Conservation (phyloP, 1,140 invertebrate genomes). For the Drosophila biarmipes region DNA sequence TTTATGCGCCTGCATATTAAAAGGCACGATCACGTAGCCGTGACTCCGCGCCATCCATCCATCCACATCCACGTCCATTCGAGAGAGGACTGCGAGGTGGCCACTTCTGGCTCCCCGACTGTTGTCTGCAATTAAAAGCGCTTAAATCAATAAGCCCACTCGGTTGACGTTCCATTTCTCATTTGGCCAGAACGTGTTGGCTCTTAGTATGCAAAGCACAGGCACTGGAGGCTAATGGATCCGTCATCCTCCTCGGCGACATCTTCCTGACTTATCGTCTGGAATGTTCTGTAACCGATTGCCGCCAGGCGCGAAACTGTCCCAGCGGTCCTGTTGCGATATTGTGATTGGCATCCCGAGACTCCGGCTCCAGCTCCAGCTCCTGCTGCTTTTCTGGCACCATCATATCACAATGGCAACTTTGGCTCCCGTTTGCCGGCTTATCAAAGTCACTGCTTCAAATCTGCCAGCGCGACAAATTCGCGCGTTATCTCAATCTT, state of each 20-base stretch:
- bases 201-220: slow-evolving; percentile 65
- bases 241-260: slow-evolving; percentile 4
- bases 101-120: slow-evolving; percentile 21
- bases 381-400: neutral
- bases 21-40: slow-evolving; percentile 48
- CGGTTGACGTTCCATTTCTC: slow-evolving; percentile 59
- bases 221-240: slow-evolving; percentile 4
- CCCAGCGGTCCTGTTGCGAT: slow-evolving; percentile 53
- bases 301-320: slow-evolving; percentile 25
- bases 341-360: slow-evolving; percentile 45
- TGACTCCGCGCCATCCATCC: neutral
- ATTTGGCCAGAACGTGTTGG: slow-evolving; percentile 50
- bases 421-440: slow-evolving; percentile 19
- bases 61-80: neutral
- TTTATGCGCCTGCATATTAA: slow-evolving; percentile 71
- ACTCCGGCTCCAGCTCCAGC: neutral
- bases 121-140: slow-evolving; percentile 71
- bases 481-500: slow-evolving; percentile 65
- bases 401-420: slow-evolving; percentile 45
- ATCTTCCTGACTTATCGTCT: slow-evolving; percentile 44
- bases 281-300: slow-evolving; percentile 28
- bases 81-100: slow-evolving; percentile 1
- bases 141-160: slow-evolving; percentile 66
- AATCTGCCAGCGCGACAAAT: slow-evolving; percentile 68
- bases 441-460: slow-evolving; percentile 54